These are phyloP conservation scores for Corydoras sp. DNA, from an alignment of 2,113 vertebrate species.

Conservation along the genomic window DNA sequence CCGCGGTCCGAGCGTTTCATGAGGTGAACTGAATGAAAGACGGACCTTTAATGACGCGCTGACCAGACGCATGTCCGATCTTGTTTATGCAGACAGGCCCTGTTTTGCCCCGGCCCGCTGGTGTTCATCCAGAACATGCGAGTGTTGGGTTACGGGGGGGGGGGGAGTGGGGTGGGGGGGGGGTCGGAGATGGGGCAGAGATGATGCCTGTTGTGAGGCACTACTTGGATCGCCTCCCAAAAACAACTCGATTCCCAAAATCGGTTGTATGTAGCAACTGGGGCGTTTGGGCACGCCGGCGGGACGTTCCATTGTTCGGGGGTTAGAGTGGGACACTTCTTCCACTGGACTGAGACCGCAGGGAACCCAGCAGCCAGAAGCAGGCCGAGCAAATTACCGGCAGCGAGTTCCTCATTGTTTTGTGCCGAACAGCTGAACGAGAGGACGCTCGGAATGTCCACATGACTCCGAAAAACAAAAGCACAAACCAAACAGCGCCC, in stretches of 20 bases:
- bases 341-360: constrained; percentile 54
- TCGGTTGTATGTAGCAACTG: constrained; percentile 56
- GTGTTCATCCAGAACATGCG: background rate
- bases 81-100: constrained; percentile 5
- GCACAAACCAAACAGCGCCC: too few species aligned
- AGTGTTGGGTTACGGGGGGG: constrained; percentile 29
- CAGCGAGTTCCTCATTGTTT: constrained; percentile 54
- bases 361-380: constrained; percentile 53
- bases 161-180: background rate
- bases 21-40: constrained; percentile 12
- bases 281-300: constrained; percentile 48
- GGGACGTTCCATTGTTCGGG: background rate
- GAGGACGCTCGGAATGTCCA: constrained; percentile 46
- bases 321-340: constrained; percentile 52
- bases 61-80: constrained; percentile 15
- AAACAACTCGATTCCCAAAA: constrained; percentile 15
- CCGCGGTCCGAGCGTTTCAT: background rate
- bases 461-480: constrained; percentile 40
- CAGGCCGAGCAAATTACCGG: constrained; percentile 55
- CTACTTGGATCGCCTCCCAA: background rate
- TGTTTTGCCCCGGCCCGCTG: background rate
- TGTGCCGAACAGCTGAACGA: constrained; percentile 28
- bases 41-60: constrained; percentile 8
- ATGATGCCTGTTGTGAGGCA: background rate
- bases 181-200: background rate